Base-by-base conservation (phyloP, 2,113 vertebrate genomes). In the Donacobius atricapilla region DNA sequence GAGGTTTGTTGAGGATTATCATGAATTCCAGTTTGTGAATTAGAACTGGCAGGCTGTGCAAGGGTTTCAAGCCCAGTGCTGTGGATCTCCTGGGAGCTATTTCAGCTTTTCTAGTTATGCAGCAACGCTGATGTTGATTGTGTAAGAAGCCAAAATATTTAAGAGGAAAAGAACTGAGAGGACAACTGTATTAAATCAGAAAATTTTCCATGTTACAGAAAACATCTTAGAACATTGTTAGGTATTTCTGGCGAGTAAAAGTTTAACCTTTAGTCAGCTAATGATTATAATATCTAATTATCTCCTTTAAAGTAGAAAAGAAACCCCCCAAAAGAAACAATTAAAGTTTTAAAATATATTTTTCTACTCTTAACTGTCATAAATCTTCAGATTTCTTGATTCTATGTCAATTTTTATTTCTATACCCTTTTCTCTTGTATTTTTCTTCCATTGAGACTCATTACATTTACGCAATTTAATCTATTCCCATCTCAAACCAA, bases 41-140 rank as follows among this genome's bases (percentile, higher is more conserved):
- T 87, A 82, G 76, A 94, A 45, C 76, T 95, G 94, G 72, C 85
- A 96, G 91, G 45, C 53, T 75, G 76, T 81, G 57, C 61, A 80
- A 75, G 64, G 56, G 30, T 83, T 95, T 97, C 90, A 82, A 94
- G 95, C 12, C 80, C 89, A 78, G 77, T 89, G 87, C 79, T 47
- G 79, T 78, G 53, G n/a, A 51, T 89, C 78, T 89, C 83, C 39
- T 57, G 91, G 77, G 92, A 95, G 40, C 42, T 77, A 81, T 90
- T 96, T 96, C 75, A 83, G 71, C 77, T 94, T 85, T 97, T 84
- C 45, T 66, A 80, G 90, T 94, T 94, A 93, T 57, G 63, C 27
- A 6, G 83, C 47, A 75, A 66, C 65, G 44, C 58, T 94, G 94
- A 86, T 68, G 73, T 37, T 42, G 64, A 63, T 90, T 83, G 58